These are phyloP conservation scores for Tricholaema leucomelas DNA, from an alignment of 2,113 vertebrate species.

Conservation along the genomic window DNA sequence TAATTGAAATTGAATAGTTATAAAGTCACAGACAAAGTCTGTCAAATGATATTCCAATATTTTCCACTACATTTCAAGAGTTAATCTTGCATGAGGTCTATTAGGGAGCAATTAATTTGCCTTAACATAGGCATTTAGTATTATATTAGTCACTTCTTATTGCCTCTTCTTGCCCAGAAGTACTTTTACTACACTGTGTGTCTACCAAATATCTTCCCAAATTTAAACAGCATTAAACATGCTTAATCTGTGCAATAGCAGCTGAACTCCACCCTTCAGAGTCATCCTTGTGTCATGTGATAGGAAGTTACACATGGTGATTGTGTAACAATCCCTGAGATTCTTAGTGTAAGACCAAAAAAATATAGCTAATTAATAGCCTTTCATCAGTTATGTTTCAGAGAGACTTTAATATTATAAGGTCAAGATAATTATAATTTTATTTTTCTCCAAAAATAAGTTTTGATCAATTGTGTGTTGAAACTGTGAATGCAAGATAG, in stretches of 20 bases:
- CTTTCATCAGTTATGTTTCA: background rate
- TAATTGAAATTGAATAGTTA: background rate
- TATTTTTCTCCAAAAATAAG: background rate
- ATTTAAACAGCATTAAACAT: background rate
- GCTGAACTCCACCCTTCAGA: background rate
- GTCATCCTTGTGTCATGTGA: background rate
- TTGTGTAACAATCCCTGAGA: background rate
- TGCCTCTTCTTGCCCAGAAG: background rate
- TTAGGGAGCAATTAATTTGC: background rate
- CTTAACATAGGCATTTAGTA: background rate
- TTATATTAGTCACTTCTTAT: background rate
- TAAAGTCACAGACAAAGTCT: background rate
- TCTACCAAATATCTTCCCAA: background rate
- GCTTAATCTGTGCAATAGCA: background rate
- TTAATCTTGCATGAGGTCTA: background rate
- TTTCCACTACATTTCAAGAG: background rate
- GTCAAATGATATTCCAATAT: background rate
- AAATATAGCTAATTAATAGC: background rate
- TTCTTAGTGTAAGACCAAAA: background rate
- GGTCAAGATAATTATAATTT: too few relatives aligned
- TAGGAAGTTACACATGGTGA: background rate
- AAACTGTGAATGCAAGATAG: background rate
- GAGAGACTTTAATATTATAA: background rate
- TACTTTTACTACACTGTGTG: background rate
- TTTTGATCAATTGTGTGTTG: too few relatives aligned